These are phyloP conservation scores for Coelopa frigida DNA, from an alignment of 1,140 invertebrate species.

Conservation along the genomic window DNA sequence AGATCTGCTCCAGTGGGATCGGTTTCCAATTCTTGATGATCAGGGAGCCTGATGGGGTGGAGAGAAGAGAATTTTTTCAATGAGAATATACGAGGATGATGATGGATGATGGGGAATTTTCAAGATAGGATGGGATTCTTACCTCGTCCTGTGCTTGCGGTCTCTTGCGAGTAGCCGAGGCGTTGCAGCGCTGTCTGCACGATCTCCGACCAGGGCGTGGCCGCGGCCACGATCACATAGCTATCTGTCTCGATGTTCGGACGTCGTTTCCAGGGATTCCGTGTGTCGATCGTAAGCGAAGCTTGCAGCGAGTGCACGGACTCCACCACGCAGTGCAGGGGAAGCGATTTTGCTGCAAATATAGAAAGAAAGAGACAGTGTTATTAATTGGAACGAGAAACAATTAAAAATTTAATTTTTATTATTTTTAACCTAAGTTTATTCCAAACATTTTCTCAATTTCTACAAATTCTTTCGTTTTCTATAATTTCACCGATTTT, in stretches of 20 bases:
- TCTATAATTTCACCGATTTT: too few species aligned
- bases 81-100: not conserved
- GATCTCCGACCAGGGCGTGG: slow-evolving; percentile 77
- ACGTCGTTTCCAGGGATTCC: slow-evolving; percentile 51
- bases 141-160: slow-evolving; percentile 73
- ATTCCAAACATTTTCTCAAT: not conserved
- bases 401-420: too few species aligned
- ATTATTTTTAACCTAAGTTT: not conserved
- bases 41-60: slow-evolving; percentile 60
- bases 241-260: slow-evolving; percentile 78
- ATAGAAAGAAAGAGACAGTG: slow-evolving; percentile 7
- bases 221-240: slow-evolving; percentile 87
- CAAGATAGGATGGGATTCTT: slow-evolving; percentile 12
- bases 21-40: slow-evolving; percentile 93
- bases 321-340: slow-evolving; percentile 87
- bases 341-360: slow-evolving; percentile 75
- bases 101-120: not conserved
- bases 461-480: not conserved
- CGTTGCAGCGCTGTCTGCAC: slow-evolving; percentile 69
- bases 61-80: not conserved
- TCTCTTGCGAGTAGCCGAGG: slow-evolving; percentile 70
- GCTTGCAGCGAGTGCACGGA: slow-evolving; percentile 58
- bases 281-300: slow-evolving; percentile 46
- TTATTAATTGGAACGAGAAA: not conserved
- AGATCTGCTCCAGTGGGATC: slow-evolving; percentile 79